Conservation (phyloP, 1,140 invertebrate species). For the Ostrea edulis region DNA sequence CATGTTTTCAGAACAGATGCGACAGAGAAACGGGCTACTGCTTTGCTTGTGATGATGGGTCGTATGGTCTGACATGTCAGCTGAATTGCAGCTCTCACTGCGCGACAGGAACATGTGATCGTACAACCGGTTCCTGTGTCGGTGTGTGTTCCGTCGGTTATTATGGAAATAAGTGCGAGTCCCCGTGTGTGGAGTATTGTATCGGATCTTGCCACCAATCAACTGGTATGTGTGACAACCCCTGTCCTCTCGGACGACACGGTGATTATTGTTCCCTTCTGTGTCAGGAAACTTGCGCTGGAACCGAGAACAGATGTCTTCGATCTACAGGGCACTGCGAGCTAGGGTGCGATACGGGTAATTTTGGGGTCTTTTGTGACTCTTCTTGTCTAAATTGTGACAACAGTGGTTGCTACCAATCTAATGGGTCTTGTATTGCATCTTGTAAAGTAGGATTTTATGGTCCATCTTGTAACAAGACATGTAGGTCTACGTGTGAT, state of each 20-base stretch:
- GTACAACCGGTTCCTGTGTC: conserved; percentile 46
- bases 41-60: conserved; percentile 18
- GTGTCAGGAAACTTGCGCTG: background rate
- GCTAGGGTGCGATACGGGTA: conserved; percentile 11
- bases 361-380: conserved; percentile 46
- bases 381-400: conserved; percentile 35
- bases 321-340: background rate
- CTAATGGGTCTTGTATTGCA: conserved; percentile 18
- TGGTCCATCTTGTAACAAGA: conserved; percentile 37
- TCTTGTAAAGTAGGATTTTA: conserved; percentile 50
- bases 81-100: background rate
- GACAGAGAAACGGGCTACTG: conserved; percentile 19
- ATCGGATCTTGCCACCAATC: conserved; percentile 1
- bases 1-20: conserved; percentile 34
- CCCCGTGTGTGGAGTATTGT: conserved; percentile 16
- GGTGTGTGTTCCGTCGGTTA: conserved; percentile 57
- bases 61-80: conserved; percentile 37
- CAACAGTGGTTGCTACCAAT: background rate
- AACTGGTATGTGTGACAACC: conserved; percentile 39
- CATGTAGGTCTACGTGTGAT: conserved; percentile 21
- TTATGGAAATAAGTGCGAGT: conserved; percentile 49
- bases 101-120: conserved; percentile 48
- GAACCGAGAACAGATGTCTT: background rate
- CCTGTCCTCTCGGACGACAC: conserved; percentile 30
- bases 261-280: background rate